phyloP scores from a whole-genome alignment of 2,797 vertebrate species.

The Mormyrops attenuatus region DNA sequence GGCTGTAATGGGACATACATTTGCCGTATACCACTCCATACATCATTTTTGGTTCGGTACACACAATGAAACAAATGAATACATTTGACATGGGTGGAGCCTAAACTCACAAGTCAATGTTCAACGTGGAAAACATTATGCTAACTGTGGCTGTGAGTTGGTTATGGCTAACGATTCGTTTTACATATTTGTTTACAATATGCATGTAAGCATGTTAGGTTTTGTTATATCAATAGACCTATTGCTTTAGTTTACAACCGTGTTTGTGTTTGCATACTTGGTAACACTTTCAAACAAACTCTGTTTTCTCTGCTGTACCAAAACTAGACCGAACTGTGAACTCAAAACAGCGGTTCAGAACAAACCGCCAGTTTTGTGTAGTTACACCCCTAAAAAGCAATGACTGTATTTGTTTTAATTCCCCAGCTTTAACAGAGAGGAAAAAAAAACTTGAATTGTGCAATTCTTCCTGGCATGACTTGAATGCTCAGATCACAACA shows the following conservation, averaged over 20 bases:
- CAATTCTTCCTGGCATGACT: background rate
- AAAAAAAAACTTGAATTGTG: background rate
- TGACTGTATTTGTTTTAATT: background rate
- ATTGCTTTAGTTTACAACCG: background rate
- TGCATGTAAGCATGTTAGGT: background rate
- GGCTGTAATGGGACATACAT: background rate
- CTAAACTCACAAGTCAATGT: background rate
- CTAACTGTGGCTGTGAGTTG: background rate
- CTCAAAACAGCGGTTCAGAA: background rate
- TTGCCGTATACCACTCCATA: background rate
- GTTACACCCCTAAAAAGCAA: background rate
- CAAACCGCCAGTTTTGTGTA: background rate
- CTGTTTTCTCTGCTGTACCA: background rate
- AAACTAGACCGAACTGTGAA: background rate
- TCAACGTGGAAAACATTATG: background rate
- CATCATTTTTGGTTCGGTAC: background rate
- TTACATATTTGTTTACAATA: background rate
- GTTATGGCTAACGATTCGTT: background rate
- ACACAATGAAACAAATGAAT: background rate
- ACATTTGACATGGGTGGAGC: background rate
- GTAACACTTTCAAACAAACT: background rate
- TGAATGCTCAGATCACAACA: background rate
- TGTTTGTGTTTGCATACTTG: background rate
- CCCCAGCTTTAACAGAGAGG: background rate
- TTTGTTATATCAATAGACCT: background rate